A percentile compares a stretch with the other conserved stretches of the same genome.
phyloP scores from a whole-genome alignment of 2,888 invertebrate genomes.

The Trissolcus japonicus region DNA sequence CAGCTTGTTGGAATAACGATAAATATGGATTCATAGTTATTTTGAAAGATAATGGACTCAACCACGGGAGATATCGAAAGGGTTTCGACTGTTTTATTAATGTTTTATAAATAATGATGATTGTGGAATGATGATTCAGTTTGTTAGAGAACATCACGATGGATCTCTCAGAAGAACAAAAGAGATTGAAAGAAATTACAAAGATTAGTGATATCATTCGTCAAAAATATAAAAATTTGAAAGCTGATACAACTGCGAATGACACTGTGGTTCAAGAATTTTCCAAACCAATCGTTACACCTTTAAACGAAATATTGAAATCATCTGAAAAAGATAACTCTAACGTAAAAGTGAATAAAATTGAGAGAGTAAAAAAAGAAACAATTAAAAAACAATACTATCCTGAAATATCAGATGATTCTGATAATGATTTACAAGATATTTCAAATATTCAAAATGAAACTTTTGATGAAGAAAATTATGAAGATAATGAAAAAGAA shows the following conservation, averaged over 20 bases:
- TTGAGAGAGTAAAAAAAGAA: too few species aligned
- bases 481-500: not conserved
- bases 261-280: not conserved
- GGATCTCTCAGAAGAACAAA: constrained; percentile 3
- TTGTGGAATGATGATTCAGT: not conserved
- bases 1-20: constrained; percentile 57
- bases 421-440: not conserved
- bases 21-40: too few species aligned
- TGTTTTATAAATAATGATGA: not conserved
- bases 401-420: too few species aligned
- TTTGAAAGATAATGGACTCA: constrained; percentile 54
- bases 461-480: not conserved
- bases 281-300: not conserved
- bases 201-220: constrained; percentile 47
- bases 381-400: too few species aligned
- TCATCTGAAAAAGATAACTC: too few species aligned
- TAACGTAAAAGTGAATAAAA: too few species aligned
- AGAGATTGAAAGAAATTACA: constrained; percentile 25
- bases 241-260: not conserved
- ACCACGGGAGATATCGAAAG: constrained; percentile 52
- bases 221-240: constrained; percentile 9
- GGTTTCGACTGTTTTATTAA: constrained; percentile 16
- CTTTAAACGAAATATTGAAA: too few species aligned
- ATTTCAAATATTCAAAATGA: not conserved
- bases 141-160: not conserved